phyloP scores from a whole-genome alignment of 2,797 vertebrate genomes.

The Novumbra hubbsi region DNA sequence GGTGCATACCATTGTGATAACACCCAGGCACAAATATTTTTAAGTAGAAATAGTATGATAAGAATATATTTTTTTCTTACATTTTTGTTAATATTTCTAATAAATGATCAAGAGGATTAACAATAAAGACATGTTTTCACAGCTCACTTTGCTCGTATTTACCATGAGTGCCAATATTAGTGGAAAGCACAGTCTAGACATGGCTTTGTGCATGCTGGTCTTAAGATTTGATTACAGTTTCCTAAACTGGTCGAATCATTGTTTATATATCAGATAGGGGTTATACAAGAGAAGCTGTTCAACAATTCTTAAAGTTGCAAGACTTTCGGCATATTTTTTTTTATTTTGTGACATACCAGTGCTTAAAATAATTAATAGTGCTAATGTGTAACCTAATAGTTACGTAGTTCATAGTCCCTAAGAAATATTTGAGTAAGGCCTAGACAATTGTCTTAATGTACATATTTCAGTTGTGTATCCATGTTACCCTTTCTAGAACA shows the following conservation, averaged over 20 bases:
- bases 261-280: not conserved
- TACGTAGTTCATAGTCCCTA: slow-evolving; percentile 54
- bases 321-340: too few species aligned
- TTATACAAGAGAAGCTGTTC: not conserved
- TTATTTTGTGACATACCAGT: too few species aligned
- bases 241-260: not conserved
- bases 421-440: slow-evolving; percentile 68
- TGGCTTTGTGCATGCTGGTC: not conserved
- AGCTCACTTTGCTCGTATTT: too few species aligned
- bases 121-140: too few species aligned
- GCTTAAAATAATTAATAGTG: too few species aligned
- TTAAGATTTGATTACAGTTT: not conserved
- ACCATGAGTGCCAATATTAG: too few species aligned
- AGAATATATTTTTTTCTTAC: too few species aligned
- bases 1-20: too few species aligned
- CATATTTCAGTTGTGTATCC: slow-evolving; percentile 65
- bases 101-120: not conserved
- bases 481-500: slow-evolving; percentile 30
- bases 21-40: too few species aligned
- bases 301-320: slow-evolving; percentile 21
- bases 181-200: not conserved
- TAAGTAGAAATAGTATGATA: too few species aligned
- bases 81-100: not conserved
- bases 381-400: slow-evolving; percentile 20
- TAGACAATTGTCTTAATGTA: slow-evolving; percentile 52